A percentile compares a stretch with the other conserved stretches of the same genome.
Evolutionary conservation across 2,797 vertebrate genomes (phyloP).

Genomic region (Macropus fuliginosus): DNA sequence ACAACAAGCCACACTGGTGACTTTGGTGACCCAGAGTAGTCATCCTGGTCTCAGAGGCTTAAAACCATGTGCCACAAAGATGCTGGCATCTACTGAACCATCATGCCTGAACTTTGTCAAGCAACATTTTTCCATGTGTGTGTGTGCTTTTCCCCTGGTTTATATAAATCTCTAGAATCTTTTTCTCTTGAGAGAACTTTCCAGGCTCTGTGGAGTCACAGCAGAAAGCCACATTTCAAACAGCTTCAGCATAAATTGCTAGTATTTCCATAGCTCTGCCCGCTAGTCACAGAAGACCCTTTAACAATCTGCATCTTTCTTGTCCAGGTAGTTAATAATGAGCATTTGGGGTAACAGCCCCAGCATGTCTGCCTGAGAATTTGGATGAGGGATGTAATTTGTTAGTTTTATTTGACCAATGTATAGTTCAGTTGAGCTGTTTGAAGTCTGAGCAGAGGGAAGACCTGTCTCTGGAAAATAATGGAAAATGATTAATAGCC

Average conservation of each 20-base stretch:
- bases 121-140: background rate
- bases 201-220: background rate
- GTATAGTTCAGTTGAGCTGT: background rate
- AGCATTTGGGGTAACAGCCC: slow-evolving; percentile 33
- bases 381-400: background rate
- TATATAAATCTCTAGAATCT: background rate
- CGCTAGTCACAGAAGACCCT: background rate
- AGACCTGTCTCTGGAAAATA: slow-evolving; percentile 68
- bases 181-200: background rate
- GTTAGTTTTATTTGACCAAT: slow-evolving; percentile 64
- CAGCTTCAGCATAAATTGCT: slow-evolving; percentile 26
- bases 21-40: background rate
- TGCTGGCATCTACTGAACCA: background rate
- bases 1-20: background rate
- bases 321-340: slow-evolving; percentile 55
- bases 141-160: background rate
- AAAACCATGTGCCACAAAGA: background rate
- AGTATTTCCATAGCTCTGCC: background rate
- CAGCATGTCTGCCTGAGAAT: accelerated
- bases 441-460: slow-evolving; percentile 71
- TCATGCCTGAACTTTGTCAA: background rate
- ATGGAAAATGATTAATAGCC: slow-evolving; percentile 67
- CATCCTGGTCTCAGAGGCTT: background rate
- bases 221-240: background rate
- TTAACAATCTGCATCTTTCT: background rate